phyloP scores from a whole-genome alignment of 2,113 vertebrate genomes.

The Amphiprion ocellaris region DNA sequence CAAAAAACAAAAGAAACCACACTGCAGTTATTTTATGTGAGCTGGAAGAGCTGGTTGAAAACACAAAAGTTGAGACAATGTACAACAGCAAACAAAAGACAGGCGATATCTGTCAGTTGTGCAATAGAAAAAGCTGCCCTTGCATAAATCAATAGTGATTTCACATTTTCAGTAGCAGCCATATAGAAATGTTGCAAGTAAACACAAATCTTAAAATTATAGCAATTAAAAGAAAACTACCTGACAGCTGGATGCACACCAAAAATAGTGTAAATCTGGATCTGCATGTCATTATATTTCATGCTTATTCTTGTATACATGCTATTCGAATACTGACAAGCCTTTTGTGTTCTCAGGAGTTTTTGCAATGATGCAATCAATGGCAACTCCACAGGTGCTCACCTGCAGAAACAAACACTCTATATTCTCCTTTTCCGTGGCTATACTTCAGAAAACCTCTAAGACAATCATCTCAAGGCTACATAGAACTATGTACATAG shows the following conservation, averaged over 20 bases:
- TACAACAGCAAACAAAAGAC: not conserved
- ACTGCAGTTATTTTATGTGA: slow-evolving; percentile 9
- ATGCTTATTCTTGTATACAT: slow-evolving; percentile 10
- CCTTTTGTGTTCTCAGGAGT: slow-evolving; percentile 16
- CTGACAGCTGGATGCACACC: not conserved
- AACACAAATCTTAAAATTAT: not conserved
- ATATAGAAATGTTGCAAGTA: not conserved
- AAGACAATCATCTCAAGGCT: slow-evolving; percentile 18
- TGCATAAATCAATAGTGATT: not conserved
- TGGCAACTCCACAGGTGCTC: slow-evolving; percentile 60
- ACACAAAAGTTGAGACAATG: not conserved
- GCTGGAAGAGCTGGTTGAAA: not conserved
- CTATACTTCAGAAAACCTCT: slow-evolving; percentile 32
- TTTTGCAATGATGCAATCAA: slow-evolving; percentile 59
- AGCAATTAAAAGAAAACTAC: not conserved
- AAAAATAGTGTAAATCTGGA: slow-evolving; percentile 1
- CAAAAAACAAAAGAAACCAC: slow-evolving; percentile 2
- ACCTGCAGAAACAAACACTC: slow-evolving; percentile 30
- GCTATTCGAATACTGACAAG: slow-evolving; percentile 27
- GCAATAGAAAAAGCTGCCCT: slow-evolving; percentile 4
- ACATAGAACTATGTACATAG: not conserved
- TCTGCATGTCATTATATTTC: slow-evolving; percentile 13
- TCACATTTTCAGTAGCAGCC: slow-evolving; percentile 11
- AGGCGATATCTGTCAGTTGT: slow-evolving; percentile 10
- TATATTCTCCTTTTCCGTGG: not conserved